Conservation (phyloP, 2,797 vertebrate genomes). For the Pipistrellus kuhlii region DNA sequence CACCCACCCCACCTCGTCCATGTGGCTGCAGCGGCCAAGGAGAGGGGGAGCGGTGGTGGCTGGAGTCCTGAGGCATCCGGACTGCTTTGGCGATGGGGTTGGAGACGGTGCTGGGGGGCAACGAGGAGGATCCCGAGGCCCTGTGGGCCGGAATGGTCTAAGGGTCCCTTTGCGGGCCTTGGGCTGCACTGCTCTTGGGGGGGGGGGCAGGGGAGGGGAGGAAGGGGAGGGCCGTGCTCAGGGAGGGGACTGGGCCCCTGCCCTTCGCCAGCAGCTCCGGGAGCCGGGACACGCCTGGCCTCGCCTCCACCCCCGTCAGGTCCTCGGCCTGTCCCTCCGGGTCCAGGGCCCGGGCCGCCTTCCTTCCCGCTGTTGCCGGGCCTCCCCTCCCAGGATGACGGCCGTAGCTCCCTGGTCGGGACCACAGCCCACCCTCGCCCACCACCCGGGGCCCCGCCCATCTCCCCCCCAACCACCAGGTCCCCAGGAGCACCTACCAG, state of each 20-base stretch:
- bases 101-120: not conserved
- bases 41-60: not conserved
- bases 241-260: no score
- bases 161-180: not conserved
- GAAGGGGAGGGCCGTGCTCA: no score
- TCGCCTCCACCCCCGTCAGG: not conserved
- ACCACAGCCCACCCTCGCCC: not conserved
- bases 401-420: not conserved
- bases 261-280: not conserved
- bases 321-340: no score
- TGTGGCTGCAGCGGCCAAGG: not conserved
- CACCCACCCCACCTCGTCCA: not conserved
- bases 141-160: not conserved
- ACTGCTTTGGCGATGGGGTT: not conserved
- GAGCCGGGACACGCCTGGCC: not conserved
- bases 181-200: not conserved
- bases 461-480: constrained; percentile 82
- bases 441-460: fast-evolving
- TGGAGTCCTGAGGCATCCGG: not conserved
- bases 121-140: not conserved
- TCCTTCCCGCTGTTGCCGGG: not conserved
- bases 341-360: no score
- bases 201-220: no score
- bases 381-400: not conserved
- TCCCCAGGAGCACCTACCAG: constrained; percentile 91